Evolutionary conservation across 1,140 invertebrate genomes (phyloP).

Genomic region (Babylonia areolata): DNA sequence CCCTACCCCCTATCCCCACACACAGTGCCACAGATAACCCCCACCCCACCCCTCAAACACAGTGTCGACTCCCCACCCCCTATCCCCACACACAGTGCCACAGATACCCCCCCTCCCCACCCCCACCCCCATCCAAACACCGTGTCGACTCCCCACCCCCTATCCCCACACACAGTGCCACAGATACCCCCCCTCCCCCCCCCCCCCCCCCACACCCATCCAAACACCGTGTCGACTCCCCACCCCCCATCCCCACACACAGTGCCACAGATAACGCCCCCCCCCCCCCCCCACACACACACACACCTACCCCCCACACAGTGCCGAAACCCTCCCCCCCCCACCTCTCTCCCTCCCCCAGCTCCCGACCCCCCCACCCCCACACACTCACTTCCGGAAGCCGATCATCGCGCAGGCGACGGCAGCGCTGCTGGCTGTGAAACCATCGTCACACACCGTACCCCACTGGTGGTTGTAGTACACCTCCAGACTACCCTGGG

Average conservation of each 20-base stretch:
- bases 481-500: slow-evolving; percentile 84
- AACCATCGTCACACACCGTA: slow-evolving; percentile 31
- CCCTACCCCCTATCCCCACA: too few species aligned
- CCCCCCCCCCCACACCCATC: background rate
- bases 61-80: too few species aligned
- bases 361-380: too few species aligned
- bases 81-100: too few species aligned
- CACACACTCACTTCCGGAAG: slow-evolving; percentile 10
- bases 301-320: background rate
- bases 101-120: too few species aligned
- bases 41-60: too few species aligned
- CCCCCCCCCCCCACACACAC: background rate
- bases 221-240: background rate
- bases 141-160: too few species aligned
- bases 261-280: too few species aligned
- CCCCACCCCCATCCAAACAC: too few species aligned
- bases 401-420: slow-evolving; percentile 24
- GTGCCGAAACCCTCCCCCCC: background rate
- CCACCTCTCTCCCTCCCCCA: slow-evolving; percentile 25
- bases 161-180: too few species aligned
- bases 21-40: too few species aligned
- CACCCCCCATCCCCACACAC: background rate
- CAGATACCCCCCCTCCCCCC: too few species aligned
- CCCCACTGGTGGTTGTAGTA: slow-evolving; percentile 78
- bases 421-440: background rate